A percentile compares a stretch with the other conserved stretches of the same genome.
phyloP scores from a whole-genome alignment of 1,140 invertebrate species.

The Vanessa tameamea region DNA sequence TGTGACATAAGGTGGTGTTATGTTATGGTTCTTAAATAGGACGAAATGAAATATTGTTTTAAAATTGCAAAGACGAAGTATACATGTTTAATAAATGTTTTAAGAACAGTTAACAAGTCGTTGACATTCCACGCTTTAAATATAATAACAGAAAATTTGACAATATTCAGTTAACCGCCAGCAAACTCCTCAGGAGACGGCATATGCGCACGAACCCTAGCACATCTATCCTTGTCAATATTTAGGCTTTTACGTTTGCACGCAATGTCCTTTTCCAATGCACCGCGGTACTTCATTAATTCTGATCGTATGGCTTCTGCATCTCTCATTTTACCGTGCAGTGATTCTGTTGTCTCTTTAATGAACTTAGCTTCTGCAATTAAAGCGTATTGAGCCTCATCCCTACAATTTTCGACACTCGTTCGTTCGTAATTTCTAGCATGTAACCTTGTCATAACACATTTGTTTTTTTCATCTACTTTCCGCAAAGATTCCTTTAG shows the following conservation, averaged over 20 bases:
- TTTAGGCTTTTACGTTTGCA: conserved; percentile 86
- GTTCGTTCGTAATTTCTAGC: conserved; percentile 83
- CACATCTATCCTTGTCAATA: conserved; percentile 85
- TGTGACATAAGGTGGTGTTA: too few species aligned
- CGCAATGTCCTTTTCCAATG: conserved; percentile 86
- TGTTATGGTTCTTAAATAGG: too few species aligned
- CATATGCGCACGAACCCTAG: conserved; percentile 84
- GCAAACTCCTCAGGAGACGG: conserved; percentile 84
- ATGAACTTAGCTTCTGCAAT: conserved; percentile 67
- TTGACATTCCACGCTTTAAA: too few species aligned
- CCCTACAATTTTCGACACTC: conserved; percentile 86
- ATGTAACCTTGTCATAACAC: conserved; percentile 87
- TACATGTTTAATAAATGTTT: too few species aligned
- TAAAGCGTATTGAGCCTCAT: conserved; percentile 84
- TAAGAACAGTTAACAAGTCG: too few species aligned
- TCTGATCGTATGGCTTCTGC: conserved; percentile 82
- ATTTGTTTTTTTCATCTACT: conserved; percentile 85
- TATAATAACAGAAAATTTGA: too few species aligned
- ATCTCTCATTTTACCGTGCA: conserved; percentile 81
- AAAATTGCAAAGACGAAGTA: too few species aligned
- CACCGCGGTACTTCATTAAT: conserved; percentile 82
- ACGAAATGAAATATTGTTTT: too few species aligned
- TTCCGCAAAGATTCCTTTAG: conserved; percentile 83
- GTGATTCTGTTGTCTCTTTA: conserved; percentile 53
- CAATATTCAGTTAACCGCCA: conserved; percentile 35